A percentile compares a stretch with the other conserved stretches of the same genome.
These are phyloP conservation scores for Gymnocheta viridis DNA, from an alignment of 2,888 invertebrate species.

Conservation along the genomic window DNA sequence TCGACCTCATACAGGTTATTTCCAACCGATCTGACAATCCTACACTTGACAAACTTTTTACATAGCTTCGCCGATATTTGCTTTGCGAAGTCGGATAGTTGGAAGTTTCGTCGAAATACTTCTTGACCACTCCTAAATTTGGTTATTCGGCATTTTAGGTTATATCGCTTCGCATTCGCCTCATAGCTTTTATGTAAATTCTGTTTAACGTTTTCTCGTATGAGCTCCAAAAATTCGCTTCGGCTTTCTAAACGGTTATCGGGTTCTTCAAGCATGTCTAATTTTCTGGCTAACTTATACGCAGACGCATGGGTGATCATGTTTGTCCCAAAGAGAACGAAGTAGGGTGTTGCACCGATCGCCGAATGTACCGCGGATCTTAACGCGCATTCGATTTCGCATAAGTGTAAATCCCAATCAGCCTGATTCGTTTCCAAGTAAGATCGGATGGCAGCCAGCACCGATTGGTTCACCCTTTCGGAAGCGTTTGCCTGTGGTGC, in stretches of 20 bases:
- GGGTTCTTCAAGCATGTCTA: neutral
- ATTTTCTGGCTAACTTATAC: neutral
- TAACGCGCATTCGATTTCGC: neutral
- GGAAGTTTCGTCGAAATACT: neutral
- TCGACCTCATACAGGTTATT: neutral
- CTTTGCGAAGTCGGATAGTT: neutral
- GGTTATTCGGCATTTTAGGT: neutral
- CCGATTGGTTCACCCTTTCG: no score
- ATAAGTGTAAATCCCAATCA: neutral
- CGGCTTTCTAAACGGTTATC: neutral
- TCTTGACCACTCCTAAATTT: neutral
- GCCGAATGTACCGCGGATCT: neutral
- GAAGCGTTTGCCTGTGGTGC: no score
- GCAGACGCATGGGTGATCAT: neutral
- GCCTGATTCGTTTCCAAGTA: neutral
- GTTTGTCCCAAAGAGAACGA: neutral
- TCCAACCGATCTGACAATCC: neutral
- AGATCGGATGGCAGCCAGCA: neutral
- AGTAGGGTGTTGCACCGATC: neutral
- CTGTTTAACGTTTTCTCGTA: neutral
- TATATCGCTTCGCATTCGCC: neutral
- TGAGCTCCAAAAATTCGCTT: neutral
- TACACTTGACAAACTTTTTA: neutral
- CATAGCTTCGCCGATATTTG: neutral
- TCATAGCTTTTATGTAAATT: neutral